Conservation (phyloP, 2,113 vertebrate genomes). For the Cnemophilus loriae region DNA sequence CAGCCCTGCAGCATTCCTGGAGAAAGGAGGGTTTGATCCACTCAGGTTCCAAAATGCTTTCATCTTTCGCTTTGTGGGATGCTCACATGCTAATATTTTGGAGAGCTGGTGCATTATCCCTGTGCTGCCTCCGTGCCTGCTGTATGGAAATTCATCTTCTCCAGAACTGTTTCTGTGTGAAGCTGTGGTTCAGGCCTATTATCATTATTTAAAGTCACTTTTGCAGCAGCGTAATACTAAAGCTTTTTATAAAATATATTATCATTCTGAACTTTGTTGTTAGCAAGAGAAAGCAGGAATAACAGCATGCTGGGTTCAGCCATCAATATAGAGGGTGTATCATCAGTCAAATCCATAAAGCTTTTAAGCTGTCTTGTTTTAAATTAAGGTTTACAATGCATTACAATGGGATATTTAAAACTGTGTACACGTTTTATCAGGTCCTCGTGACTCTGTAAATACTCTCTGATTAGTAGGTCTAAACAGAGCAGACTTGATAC, state of each 20-base stretch:
- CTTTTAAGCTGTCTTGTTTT: slow-evolving; percentile 74
- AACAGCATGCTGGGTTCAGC: slow-evolving; percentile 54
- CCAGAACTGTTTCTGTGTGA: slow-evolving; percentile 37
- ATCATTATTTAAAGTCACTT: slow-evolving; percentile 71
- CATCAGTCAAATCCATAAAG: slow-evolving; percentile 73
- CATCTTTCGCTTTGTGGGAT: not conserved
- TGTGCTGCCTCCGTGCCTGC: not conserved
- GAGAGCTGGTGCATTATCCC: not conserved
- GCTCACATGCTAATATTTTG: not conserved
- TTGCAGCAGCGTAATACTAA: slow-evolving; percentile 23
- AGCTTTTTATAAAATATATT: slow-evolving; percentile 66
- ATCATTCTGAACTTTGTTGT: slow-evolving; percentile 65
- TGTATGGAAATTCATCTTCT: slow-evolving; percentile 20
- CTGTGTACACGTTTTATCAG: slow-evolving; percentile 67
- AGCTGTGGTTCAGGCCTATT: slow-evolving; percentile 55
- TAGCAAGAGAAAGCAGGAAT: slow-evolving; percentile 70
- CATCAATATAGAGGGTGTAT: slow-evolving; percentile 67
- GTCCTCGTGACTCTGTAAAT: slow-evolving; percentile 64
- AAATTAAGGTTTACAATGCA: slow-evolving; percentile 70
- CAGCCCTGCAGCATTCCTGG: not conserved
- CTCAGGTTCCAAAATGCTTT: not conserved
- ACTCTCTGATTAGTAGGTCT: slow-evolving; percentile 61
- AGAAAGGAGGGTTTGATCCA: not conserved
- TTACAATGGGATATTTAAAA: slow-evolving; percentile 74
- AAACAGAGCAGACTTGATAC: slow-evolving; percentile 1